These are phyloP conservation scores for Gobiocypris rarus DNA, from an alignment of 2,113 vertebrate genomes.

Conservation along the genomic window DNA sequence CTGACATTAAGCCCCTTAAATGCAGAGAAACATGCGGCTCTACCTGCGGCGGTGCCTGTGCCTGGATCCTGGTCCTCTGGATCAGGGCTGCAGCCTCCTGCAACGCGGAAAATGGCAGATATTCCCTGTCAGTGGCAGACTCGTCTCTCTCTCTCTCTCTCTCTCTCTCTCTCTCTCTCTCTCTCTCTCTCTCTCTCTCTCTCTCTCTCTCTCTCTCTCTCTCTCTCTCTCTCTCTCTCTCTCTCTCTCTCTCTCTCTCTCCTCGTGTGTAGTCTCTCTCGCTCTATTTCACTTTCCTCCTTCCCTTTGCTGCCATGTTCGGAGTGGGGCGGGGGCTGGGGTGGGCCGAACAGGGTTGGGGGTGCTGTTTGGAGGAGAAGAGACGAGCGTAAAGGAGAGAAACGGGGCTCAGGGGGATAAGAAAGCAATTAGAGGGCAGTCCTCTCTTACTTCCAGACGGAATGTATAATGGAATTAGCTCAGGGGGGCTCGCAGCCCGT, in stretches of 20 bases:
- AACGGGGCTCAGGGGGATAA: conserved; percentile 75
- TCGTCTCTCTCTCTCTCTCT: conserved; percentile 58
- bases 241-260: conserved; percentile 53
- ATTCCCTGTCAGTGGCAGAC: conserved; percentile 74
- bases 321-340: conserved; percentile 65
- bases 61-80: conserved; percentile 67
- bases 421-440: conserved; percentile 84
- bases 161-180: conserved; percentile 53
- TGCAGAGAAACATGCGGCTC: conserved; percentile 23
- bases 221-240: conserved; percentile 57
- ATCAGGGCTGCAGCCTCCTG: conserved; percentile 67
- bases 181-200: conserved; percentile 50
- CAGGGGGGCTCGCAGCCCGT: conserved; percentile 59
- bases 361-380: conserved; percentile 44
- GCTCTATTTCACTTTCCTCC: conserved; percentile 73
- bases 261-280: conserved; percentile 50
- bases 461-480: conserved; percentile 84
- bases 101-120: conserved; percentile 72
- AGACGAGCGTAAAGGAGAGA: conserved; percentile 18
- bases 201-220: conserved; percentile 57
- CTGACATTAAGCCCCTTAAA: conserved; percentile 28
- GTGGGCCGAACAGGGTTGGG: conserved; percentile 36
- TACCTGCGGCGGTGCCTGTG: conserved; percentile 63
- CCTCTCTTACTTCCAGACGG: conserved; percentile 78
- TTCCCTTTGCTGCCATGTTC: conserved; percentile 77